Percentiles rank a stretch among this genome's conserved stretches.
phyloP scores from a whole-genome alignment of 2,797 vertebrate species.

The Eulemur rubriventer region DNA sequence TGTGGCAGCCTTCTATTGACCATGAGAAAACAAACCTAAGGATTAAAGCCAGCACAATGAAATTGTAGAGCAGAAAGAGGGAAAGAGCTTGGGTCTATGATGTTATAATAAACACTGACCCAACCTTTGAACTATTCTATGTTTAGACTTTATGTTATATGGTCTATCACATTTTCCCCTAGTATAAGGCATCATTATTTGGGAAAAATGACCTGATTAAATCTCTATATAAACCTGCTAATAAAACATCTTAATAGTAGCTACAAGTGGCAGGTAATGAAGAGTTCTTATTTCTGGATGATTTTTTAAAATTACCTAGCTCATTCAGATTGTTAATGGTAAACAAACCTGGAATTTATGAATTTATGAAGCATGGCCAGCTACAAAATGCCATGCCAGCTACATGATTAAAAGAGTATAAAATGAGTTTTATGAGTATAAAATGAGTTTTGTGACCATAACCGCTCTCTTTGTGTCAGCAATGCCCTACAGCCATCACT shows the following conservation, averaged over 20 bases:
- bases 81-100: neutral
- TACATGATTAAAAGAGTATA: neutral
- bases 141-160: neutral
- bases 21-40: neutral
- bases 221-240: neutral
- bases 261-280: neutral
- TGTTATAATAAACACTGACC: neutral
- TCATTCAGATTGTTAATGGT: neutral
- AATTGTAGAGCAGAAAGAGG: neutral
- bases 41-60: neutral
- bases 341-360: slow-evolving; percentile 20
- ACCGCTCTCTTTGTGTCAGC: neutral
- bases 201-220: neutral
- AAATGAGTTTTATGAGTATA: neutral
- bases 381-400: neutral
- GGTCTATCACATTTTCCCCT: neutral
- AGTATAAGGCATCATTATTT: neutral
- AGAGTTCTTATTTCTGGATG: neutral
- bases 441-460: neutral
- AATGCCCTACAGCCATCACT: neutral
- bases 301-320: slow-evolving; percentile 1
- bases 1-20: neutral
- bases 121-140: neutral
- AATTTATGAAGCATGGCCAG: neutral
- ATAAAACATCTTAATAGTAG: neutral